phyloP scores from a whole-genome alignment of 2,113 vertebrate genomes.

The Typhlomys cinereus region DNA sequence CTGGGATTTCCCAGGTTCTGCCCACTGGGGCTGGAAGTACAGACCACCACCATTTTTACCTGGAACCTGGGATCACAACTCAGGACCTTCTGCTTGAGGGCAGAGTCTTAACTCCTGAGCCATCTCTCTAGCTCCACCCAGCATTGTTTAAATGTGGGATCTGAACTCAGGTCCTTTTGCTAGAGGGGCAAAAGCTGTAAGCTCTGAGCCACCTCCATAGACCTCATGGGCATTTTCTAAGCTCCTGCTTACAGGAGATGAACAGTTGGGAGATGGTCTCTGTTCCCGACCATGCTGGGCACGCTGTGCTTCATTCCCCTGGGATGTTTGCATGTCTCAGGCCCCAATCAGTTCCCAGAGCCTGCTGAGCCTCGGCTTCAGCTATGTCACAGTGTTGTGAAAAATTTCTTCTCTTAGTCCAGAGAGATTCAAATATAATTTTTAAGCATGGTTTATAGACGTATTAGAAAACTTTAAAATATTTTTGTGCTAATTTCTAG shows the following conservation, averaged over 20 bases:
- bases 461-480: background rate
- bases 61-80: no score
- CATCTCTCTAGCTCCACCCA: no score
- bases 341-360: background rate
- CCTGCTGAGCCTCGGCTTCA: background rate
- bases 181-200: no score
- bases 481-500: background rate
- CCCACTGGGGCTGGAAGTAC: no score
- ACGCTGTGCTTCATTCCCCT: background rate
- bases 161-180: no score
- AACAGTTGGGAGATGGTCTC: background rate
- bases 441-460: background rate
- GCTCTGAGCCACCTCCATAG: no score
- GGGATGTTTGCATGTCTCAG: background rate
- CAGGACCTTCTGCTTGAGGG: no score
- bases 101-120: no score
- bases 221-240: background rate
- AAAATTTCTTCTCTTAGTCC: background rate
- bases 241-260: background rate
- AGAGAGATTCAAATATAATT: constrained; percentile 5
- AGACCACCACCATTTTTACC: no score
- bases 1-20: no score
- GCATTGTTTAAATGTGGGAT: no score
- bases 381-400: background rate
- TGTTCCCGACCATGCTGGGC: background rate